Evolutionary conservation across 2,113 vertebrate genomes (phyloP).

Genomic region (Thalassoma bifasciatum): DNA sequence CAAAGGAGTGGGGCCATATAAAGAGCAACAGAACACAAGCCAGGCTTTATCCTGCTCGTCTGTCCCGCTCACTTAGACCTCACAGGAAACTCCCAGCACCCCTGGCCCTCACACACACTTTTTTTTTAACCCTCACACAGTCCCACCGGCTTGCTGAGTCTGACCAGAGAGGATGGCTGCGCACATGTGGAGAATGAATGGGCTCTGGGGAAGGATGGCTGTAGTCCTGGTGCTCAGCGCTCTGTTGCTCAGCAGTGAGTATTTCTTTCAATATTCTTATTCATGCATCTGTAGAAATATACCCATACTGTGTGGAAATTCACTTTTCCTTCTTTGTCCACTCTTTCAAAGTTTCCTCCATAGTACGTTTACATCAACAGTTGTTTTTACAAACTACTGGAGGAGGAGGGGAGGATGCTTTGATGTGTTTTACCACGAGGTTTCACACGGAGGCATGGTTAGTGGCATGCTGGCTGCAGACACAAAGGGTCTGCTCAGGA

Average conservation of each 20-base stretch:
- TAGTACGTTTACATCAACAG: neutral
- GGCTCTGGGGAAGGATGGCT: constrained; percentile 67
- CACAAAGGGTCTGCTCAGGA: constrained; percentile 74
- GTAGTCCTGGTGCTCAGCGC: constrained; percentile 65
- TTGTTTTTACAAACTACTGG: neutral
- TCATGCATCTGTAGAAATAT: neutral
- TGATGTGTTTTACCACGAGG: constrained; percentile 35
- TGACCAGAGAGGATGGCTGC: constrained; percentile 68
- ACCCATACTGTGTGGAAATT: neutral
- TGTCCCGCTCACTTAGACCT: constrained; percentile 73
- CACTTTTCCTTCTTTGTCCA: neutral
- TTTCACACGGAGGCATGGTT: constrained; percentile 37
- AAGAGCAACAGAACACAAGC: constrained; percentile 77
- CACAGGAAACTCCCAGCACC: constrained; percentile 74
- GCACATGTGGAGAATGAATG: constrained; percentile 80
- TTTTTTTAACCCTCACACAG: constrained; percentile 34
- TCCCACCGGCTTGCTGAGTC: constrained; percentile 31
- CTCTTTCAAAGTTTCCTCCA: neutral
- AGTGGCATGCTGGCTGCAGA: constrained; percentile 47
- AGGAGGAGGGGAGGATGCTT: constrained; percentile 17
- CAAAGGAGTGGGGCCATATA: constrained; percentile 75
- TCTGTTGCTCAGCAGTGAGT: constrained; percentile 80
- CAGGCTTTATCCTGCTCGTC: constrained; percentile 78
- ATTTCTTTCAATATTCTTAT: constrained; percentile 3
- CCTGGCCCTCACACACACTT: constrained; percentile 20